Evolutionary conservation across 2,888 invertebrate species (phyloP), one percentile per base, ranked within the genome.

Genomic region (Lingula anatina): DNA sequence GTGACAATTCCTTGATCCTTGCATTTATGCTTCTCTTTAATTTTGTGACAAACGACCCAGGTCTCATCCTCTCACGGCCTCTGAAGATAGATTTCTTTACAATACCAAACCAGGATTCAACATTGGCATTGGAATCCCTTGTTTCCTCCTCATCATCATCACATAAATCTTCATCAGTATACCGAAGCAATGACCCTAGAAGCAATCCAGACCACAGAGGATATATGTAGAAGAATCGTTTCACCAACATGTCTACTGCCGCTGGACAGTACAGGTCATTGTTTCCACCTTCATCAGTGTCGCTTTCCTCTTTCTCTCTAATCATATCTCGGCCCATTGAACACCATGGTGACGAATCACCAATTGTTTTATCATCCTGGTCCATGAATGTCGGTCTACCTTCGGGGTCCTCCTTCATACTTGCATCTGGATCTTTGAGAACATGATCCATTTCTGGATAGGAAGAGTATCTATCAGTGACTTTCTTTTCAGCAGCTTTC

Each of bases 131-230:
- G 7, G 43, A 42, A 42, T 42, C 43, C 21, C 43, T 42, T 5
- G 43, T 42, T 42, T 42, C 43, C 15, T 20, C 7, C 21, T 7
- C 43, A 7, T 42, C 43, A 26, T 7, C 18, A 21, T 5, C 7
- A 7, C 7, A 25, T 12, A 21, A 20, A 5, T 9, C 24, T 9
- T 12, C 43, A 7, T 42, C 7, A 7, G 7, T 7, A 42, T 42
- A 42, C 21, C 43, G 24, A 5, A 7, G 7, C n/a, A 23, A 7
- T 12, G 12, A 7, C 24, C 43, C 43, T 21, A 42, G 24, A 7
- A 42, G 24, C 43, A 42, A 23, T 7, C 43, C 43, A 23, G n/a
- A 18, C 43, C 43, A 42, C 43, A 42, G 21, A 5, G 43, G 43
- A 42, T 42, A 42, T 5, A 42, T 42, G 12, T 12, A 25, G n/a